Conservation (phyloP, 1,140 invertebrate species). For the Ooceraea biroi region DNA sequence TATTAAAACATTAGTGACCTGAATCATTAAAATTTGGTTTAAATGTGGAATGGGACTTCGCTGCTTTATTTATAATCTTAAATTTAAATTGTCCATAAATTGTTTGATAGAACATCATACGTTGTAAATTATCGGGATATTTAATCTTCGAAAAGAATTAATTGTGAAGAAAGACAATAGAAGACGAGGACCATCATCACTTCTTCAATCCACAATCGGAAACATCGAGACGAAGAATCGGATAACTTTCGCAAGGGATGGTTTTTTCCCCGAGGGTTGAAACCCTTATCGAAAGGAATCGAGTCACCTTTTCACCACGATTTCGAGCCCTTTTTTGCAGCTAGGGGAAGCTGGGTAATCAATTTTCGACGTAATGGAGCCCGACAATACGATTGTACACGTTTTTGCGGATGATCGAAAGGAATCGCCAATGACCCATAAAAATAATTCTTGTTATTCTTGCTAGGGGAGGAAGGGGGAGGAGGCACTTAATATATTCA, state of each 20-base stretch:
- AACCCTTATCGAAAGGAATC: neutral
- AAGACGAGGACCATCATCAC: neutral
- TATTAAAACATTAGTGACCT: neutral
- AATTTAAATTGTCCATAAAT: neutral
- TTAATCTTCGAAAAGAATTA: neutral
- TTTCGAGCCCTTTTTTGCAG: neutral
- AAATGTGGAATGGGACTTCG: neutral
- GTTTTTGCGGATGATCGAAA: conserved; percentile 48
- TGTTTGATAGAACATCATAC: neutral
- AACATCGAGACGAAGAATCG: conserved; percentile 29
- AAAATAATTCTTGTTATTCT: neutral
- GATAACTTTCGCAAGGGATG: neutral
- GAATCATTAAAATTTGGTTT: neutral
- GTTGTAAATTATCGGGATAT: neutral
- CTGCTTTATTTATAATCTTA: neutral
- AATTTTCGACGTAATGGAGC: neutral
- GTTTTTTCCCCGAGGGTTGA: neutral
- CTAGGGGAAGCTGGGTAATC: neutral
- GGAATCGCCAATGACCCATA: neutral
- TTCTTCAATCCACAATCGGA: neutral
- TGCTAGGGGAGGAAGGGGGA: too few species aligned
- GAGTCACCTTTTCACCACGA: neutral
- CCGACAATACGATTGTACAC: conserved; percentile 27
- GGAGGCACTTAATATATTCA: neutral
- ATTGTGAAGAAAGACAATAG: neutral